Evolutionary conservation across 2,113 vertebrate genomes (phyloP).

Genomic region (Sebastes fasciatus): DNA sequence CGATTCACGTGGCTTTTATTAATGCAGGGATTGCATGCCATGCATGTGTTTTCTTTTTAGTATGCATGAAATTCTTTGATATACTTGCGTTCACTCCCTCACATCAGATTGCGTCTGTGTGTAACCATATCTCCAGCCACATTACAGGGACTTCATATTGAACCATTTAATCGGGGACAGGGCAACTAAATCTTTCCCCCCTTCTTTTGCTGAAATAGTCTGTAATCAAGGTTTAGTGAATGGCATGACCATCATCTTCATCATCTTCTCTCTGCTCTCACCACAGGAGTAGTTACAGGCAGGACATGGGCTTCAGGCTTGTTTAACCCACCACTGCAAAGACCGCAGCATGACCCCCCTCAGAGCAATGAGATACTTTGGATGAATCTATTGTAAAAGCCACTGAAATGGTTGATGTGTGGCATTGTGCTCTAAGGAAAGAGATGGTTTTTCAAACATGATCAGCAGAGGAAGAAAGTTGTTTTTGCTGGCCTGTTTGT

Average conservation of each 20-base stretch:
- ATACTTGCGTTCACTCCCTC: slow-evolving; percentile 7
- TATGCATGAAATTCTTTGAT: slow-evolving; percentile 44
- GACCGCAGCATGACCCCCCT: not conserved
- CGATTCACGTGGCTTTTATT: slow-evolving; percentile 24
- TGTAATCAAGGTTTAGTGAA: slow-evolving; percentile 61
- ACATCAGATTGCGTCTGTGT: slow-evolving; percentile 18
- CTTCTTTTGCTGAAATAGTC: slow-evolving; percentile 35
- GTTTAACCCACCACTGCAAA: not conserved
- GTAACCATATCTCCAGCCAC: slow-evolving; percentile 42
- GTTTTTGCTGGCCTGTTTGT: not conserved
- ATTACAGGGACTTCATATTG: slow-evolving; percentile 45
- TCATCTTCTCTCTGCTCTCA: not conserved
- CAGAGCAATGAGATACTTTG: slow-evolving; percentile 7
- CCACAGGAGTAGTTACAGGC: not conserved
- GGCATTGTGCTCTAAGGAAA: slow-evolving; percentile 12
- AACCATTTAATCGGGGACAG: slow-evolving; percentile 50
- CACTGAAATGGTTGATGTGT: slow-evolving; percentile 7
- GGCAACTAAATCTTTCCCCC: slow-evolving; percentile 36
- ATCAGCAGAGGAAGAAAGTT: not conserved
- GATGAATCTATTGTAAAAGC: slow-evolving; percentile 32
- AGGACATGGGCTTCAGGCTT: not conserved
- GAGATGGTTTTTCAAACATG: slow-evolving; percentile 16
- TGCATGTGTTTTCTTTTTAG: slow-evolving; percentile 22
- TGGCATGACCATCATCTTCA: slow-evolving; percentile 43
- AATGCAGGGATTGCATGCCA: not conserved